Evolutionary conservation across 1,140 invertebrate species (phyloP), one percentile per base, ranked within the genome.

Genomic region (Drosophila kurseongensis): DNA sequence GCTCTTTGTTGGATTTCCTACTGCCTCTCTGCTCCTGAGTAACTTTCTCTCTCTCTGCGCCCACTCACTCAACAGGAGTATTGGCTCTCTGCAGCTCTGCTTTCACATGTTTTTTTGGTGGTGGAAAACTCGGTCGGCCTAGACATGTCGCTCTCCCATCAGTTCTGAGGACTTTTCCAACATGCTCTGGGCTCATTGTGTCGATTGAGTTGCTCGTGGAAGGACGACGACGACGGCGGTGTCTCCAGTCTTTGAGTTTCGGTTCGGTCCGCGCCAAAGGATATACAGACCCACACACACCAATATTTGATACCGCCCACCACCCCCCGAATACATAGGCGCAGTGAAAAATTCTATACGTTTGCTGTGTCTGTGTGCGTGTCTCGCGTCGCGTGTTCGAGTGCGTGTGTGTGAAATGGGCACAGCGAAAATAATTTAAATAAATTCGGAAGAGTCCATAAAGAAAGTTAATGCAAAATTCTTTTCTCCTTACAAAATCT

Each of bases 121-220:
- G 84, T 89, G 84, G 80, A 72, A 89, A 89, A 78, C 60, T 84
- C 69, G 36, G 32, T 40, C 35, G 32, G 50, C 55, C 71, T 54
- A 71, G 54, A 52, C 75, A 57, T 13, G 14, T 12, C 10, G 40
- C 60, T 69, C 29, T 80, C 74, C 75, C 73, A 55, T 18, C 48
- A 74, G 73, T 67, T 75, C 62, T 67, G 76, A 91, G 88, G 89
- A 91, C 84, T 91, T 91, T 91, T 89, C 80, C 89, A 89, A 78
- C 78, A 58, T 66, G 68, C 84, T 71, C 54, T 62, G 60, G 73
- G 80, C 86, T 91, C 90, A 91, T 91, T 91, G 90, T 91, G 83
- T 91, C 90, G 86, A 80, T 80, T 89, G 90, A 91, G 90, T 91
- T 91, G 90, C 86, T 91, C 67, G 90, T 78, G 90, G 72, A 82